phyloP scores from a whole-genome alignment of 2,113 vertebrate species.

The Synchiropus splendidus region DNA sequence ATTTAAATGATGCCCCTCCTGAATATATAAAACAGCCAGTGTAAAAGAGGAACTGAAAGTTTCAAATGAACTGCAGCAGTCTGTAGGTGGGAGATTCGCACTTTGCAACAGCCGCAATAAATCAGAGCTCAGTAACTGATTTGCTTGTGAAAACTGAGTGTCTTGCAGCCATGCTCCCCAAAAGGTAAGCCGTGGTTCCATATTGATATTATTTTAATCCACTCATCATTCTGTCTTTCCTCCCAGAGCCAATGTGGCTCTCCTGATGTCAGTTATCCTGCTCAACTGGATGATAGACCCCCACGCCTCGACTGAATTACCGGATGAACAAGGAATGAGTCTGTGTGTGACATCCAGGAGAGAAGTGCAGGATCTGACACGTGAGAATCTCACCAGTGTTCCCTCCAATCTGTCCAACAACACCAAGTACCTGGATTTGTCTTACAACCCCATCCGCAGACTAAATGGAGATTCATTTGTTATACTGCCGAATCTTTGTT shows the following conservation, averaged over 20 bases:
- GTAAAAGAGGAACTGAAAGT: no score
- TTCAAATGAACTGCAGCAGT: no score
- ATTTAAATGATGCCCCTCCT: no score
- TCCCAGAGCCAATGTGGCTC: constrained; percentile 10
- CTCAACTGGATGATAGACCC: not conserved
- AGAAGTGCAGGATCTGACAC: constrained; percentile 25
- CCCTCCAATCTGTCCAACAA: constrained; percentile 27
- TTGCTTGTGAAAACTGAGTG: no score
- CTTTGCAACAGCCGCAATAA: no score
- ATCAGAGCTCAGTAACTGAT: no score
- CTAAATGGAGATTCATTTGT: constrained; percentile 19
- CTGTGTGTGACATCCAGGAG: constrained; percentile 27
- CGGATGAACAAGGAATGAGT: constrained; percentile 7
- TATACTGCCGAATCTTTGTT: constrained; percentile 35
- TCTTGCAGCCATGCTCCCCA: no score
- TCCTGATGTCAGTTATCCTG: not conserved
- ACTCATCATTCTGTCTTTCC: constrained; percentile 1
- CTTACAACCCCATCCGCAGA: constrained; percentile 40
- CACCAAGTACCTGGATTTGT: constrained; percentile 50
- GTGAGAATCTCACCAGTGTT: constrained; percentile 29
- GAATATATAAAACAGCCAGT: no score
- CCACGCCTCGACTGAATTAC: not conserved
- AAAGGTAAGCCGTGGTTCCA: no score
- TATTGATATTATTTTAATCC: no score
- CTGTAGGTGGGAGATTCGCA: no score